Base-by-base conservation (phyloP, 2,888 invertebrate genomes). In the Pachydiplax longipennis region DNA sequence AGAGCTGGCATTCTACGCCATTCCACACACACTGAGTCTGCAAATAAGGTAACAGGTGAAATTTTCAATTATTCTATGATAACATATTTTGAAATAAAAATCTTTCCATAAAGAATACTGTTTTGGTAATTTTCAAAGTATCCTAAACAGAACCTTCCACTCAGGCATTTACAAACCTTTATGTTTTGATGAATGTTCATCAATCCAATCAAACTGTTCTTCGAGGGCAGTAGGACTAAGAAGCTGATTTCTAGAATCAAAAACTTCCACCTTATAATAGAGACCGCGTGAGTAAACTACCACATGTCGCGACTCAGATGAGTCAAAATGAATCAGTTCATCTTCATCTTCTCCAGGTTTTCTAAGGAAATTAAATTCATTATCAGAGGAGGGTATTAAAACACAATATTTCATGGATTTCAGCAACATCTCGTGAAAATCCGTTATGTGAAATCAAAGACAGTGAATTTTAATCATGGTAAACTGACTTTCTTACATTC, bases 291-390 rank as follows among this genome's bases (percentile, higher is more conserved):
- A 93, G 91, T 93, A 93, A 25, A 95, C 94, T 73, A 94, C 93
- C 44, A 95, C 93, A 92, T 94, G 94, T 93, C 94, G 93, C n/a
- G 94, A 94, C 44, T 93, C 93, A 22, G 93, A 92, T 6, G 94
- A 93, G 81, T 93, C 93, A 92, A 93, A 94, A 92, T 94, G 94
- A 15, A 93, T 92, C 13, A 94, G 92, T 82, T 93, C 92, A 92
- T 95, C 95, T 58, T 93, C 92, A 91, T 94, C 94, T 91, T 94
- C 94, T 4, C 94, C 94, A 40, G 94, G 94, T 90, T 94, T 92
- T 92, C 94, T 94, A 92, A 37, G 92, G 83, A 18, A 90, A 90
- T 8, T 91, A 83, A 90, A 25, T 48, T 48, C 10, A 90, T 22
- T 37, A 48, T 81, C 10, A 25, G 44, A 5, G 35, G 31, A 37